phyloP scores from a whole-genome alignment of 1,140 invertebrate species.

The Babylonia areolata region DNA sequence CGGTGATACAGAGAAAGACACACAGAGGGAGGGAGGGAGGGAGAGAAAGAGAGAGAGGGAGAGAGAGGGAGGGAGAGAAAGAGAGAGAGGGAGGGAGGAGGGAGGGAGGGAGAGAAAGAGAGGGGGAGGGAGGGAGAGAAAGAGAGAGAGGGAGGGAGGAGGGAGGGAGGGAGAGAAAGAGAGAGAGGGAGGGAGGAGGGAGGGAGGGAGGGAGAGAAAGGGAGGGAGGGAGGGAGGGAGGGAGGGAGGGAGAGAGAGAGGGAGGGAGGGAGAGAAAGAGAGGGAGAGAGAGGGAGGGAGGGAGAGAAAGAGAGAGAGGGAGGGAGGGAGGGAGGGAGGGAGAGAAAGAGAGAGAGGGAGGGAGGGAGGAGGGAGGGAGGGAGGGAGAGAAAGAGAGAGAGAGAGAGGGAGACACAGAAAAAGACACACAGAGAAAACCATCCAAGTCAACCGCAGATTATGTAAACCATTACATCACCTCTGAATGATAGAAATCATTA shows the following conservation, averaged over 20 bases:
- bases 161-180: not conserved
- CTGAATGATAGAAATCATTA: no score
- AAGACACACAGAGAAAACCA: not conserved
- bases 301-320: not conserved
- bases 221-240: not conserved
- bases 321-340: not conserved
- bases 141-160: not conserved
- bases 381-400: not conserved
- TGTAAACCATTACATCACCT: no score
- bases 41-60: not conserved
- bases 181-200: not conserved
- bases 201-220: no score
- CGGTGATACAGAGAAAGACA: no score
- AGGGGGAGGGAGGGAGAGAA: not conserved
- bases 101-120: not conserved
- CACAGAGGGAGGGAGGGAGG: no score
- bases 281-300: not conserved
- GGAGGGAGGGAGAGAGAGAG: not conserved
- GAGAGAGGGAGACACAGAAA: not conserved
- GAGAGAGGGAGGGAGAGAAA: not conserved
- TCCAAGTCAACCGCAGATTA: no score
- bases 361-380: not conserved
- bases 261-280: not conserved
- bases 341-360: not conserved
- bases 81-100: not conserved